Percentiles rank a stretch among this genome's conserved stretches.
These are phyloP conservation scores for Rhopilema esculentum DNA, from an alignment of 30 jellyfish, hydroid and myxozoan genomes.

Conservation along the genomic window DNA sequence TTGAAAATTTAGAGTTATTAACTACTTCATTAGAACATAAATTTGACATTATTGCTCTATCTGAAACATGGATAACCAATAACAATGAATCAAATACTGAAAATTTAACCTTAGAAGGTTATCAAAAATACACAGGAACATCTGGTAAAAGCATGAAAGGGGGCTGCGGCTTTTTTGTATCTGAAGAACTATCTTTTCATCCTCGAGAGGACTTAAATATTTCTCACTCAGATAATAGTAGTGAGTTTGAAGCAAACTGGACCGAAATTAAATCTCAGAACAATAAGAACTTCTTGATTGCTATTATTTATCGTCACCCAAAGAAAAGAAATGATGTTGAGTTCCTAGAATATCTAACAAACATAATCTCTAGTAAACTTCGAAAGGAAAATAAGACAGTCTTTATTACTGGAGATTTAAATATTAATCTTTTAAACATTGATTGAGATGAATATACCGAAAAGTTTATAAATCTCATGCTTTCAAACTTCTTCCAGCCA, in stretches of 20 bases:
- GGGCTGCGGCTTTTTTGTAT: slow-evolving; percentile 65
- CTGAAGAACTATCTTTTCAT: slow-evolving; percentile 38
- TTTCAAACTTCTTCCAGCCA: slow-evolving; percentile 33
- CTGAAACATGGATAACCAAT: no score
- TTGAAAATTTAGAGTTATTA: no score
- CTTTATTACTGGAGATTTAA: slow-evolving; percentile 30
- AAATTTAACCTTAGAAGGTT: no score
- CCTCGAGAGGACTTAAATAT: slow-evolving; percentile 40
- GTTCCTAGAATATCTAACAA: slow-evolving; percentile 45
- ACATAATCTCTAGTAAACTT: slow-evolving; percentile 14
- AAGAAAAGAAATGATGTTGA: slow-evolving; percentile 39
- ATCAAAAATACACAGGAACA: slow-evolving; percentile 12
- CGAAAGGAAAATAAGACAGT: slow-evolving; percentile 21
- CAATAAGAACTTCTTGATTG: slow-evolving; percentile 25
- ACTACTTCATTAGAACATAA: no score
- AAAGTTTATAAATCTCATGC: slow-evolving; percentile 17
- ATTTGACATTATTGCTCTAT: no score
- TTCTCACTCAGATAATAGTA: slow-evolving; percentile 1
- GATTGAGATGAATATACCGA: slow-evolving; percentile 16
- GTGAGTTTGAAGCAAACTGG: slow-evolving; percentile 64
- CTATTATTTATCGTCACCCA: slow-evolving; percentile 52
- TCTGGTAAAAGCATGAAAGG: slow-evolving; percentile 42
- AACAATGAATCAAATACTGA: no score
- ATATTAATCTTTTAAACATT: slow-evolving; percentile 12
- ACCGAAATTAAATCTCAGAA: slow-evolving; percentile 29